Evolutionary conservation across 2,113 vertebrate genomes (phyloP).

Genomic region (Halichoeres trimaculatus): DNA sequence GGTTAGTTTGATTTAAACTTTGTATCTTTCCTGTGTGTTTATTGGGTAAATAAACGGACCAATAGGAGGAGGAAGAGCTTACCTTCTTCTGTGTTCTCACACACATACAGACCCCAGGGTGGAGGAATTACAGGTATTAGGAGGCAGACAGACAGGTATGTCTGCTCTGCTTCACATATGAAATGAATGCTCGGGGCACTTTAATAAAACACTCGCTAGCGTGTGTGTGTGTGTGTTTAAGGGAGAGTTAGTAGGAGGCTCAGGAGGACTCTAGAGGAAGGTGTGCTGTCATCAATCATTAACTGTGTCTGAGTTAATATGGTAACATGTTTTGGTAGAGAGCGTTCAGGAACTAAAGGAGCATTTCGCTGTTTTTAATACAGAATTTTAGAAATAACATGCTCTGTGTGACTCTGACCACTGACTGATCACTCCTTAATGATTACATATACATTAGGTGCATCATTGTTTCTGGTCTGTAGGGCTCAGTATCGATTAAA

Average conservation of each 20-base stretch:
- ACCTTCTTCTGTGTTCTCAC: neutral
- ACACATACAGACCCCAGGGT: slow-evolving; percentile 10
- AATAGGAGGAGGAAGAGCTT: neutral
- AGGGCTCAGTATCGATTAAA: no score
- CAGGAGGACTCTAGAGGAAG: slow-evolving; percentile 9
- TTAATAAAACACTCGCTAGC: slow-evolving; percentile 38
- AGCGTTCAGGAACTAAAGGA: neutral
- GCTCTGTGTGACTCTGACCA: no score
- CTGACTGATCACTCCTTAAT: no score
- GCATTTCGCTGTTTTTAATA: neutral
- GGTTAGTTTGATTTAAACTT: slow-evolving; percentile 13
- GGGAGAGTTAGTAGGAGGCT: slow-evolving; percentile 13
- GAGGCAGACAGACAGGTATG: slow-evolving; percentile 62
- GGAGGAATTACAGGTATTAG: slow-evolving; percentile 58
- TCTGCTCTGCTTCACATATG: slow-evolving; percentile 51
- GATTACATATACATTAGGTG: no score
- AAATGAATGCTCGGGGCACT: slow-evolving; percentile 39
- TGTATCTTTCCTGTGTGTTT: neutral
- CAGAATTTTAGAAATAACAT: neutral
- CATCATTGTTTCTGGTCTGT: no score
- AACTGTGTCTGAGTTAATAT: neutral
- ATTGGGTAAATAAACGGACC: slow-evolving; percentile 17
- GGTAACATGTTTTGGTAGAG: neutral
- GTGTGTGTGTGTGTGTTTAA: slow-evolving; percentile 21
- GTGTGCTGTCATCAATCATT: neutral